These are phyloP conservation scores for Boloria euphrosyne DNA, from an alignment of 2,888 invertebrate species.

Conservation along the genomic window DNA sequence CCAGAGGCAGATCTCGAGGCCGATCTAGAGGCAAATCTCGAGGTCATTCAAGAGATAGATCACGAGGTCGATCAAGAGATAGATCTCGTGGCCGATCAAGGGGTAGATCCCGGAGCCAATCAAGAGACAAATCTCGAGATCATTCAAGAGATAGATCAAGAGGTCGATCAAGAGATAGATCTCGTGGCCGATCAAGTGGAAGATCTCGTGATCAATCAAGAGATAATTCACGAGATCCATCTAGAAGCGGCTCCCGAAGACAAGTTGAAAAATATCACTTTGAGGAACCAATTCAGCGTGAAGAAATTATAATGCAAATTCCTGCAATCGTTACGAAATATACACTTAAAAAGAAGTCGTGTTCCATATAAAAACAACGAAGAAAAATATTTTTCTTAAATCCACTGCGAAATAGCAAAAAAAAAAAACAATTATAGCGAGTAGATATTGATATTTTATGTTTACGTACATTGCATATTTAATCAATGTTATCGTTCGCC, in stretches of 20 bases:
- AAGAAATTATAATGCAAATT: no score
- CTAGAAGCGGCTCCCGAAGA: slow-evolving; percentile 5
- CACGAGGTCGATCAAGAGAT: slow-evolving; percentile 17
- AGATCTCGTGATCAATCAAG: slow-evolving; percentile 34
- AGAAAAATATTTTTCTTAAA: no score
- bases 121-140: slow-evolving; percentile 30
- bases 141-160: slow-evolving; percentile 26
- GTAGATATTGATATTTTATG: no score
- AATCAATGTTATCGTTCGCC: no score
- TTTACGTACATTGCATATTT: no score
- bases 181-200: slow-evolving; percentile 19
- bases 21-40: slow-evolving; percentile 28
- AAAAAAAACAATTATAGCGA: no score
- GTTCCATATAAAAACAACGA: no score
- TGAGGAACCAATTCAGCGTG: no score
- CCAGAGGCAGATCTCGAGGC: slow-evolving; percentile 17
- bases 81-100: slow-evolving; percentile 20
- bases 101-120: slow-evolving; percentile 23
- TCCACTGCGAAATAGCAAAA: no score
- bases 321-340: no score
- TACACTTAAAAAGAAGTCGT: no score
- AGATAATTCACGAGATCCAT: slow-evolving; percentile 30
- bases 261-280: no score
- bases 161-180: slow-evolving; percentile 24
- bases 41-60: slow-evolving; percentile 16